Evolutionary conservation across 2,797 vertebrate species (phyloP).

Genomic region (Borostomias antarcticus): DNA sequence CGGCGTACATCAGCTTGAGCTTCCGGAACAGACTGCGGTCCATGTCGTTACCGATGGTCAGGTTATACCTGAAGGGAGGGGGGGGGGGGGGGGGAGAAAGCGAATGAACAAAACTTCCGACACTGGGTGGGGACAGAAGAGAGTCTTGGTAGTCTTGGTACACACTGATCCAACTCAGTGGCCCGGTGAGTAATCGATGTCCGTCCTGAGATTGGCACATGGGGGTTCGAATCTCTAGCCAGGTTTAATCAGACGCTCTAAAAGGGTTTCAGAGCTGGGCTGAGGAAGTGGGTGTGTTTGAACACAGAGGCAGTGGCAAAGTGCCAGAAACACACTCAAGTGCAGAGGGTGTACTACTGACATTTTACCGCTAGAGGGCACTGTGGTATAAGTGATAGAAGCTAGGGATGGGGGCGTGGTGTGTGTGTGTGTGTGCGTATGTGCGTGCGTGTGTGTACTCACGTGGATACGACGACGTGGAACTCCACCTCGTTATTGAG

Average conservation of each 20-base stretch:
- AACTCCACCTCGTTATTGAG: slow-evolving; percentile 81
- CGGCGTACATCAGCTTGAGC: slow-evolving; percentile 85
- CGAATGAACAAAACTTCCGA: no score
- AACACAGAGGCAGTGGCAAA: neutral
- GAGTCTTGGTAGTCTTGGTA: no score
- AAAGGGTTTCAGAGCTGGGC: no score
- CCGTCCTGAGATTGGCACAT: no score
- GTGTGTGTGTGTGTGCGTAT: neutral
- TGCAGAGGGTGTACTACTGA: neutral
- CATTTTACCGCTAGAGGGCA: slow-evolving; percentile 7
- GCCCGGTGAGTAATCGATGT: no score
- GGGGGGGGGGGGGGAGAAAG: no score
- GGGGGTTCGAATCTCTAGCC: no score
- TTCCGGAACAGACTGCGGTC: slow-evolving; percentile 93
- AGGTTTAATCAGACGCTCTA: no score
- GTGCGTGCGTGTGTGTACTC: slow-evolving; percentile 63
- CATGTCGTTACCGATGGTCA: slow-evolving; percentile 86
- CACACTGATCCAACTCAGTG: no score
- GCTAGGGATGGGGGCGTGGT: neutral
- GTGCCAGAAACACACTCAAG: no score
- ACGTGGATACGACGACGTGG: slow-evolving; percentile 94
- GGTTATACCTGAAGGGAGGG: slow-evolving; percentile 82
- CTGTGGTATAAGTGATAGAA: neutral
- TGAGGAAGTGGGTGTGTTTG: no score
- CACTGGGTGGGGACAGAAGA: no score